Evolutionary conservation across 1,140 invertebrate species (phyloP), one percentile per base, ranked within the genome.

Genomic region (Drosophila nikananu): DNA sequence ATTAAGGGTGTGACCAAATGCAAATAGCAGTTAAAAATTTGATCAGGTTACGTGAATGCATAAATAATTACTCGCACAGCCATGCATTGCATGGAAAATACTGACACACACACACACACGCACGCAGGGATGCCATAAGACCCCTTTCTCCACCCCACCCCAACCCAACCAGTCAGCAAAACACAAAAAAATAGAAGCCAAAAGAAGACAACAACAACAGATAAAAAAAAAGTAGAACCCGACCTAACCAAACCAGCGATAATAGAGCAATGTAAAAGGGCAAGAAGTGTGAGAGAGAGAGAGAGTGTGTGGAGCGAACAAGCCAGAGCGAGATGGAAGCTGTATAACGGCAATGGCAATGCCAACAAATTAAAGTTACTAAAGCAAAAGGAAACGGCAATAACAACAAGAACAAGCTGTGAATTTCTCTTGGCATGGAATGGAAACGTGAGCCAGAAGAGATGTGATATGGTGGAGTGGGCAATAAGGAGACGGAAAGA

Each of bases 281-380:
- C 44, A 46, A 27, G 39, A 27, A 35, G 39, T 23, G 13, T 7
- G 44, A 17, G 42, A 1, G 15, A 44, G n/a, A 42, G 35, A 51
- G 27, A 23, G 25, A 5, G 58, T n/a, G 23, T 30, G 30, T 2
- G 21, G 37, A 9, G 12, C 8, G 32, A 8, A 35, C 5, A 21
- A 30, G 54, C 23, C 35, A 32, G 17, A 35, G 48, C 17, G 23
- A 39, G 35, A 23, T 37, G 39, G 13, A 15, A 32, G 23, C 57
- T 30, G 61, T 62, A 86, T 84, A 84, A 84, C 82, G 81, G 80
- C 84, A 87, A 86, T 86, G 80, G 72, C 64, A 65, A 77, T 77
- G 74, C 72, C 83, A 86, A 86, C 83, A 82, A 86, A 86, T 86
- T 86, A 82, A 86, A 86, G 83, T 86, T 82, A 82, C 79, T 79